Evolutionary conservation across 2,888 invertebrate species (phyloP), one percentile per base, ranked within the genome.

Genomic region (Seira sanloemensis): DNA sequence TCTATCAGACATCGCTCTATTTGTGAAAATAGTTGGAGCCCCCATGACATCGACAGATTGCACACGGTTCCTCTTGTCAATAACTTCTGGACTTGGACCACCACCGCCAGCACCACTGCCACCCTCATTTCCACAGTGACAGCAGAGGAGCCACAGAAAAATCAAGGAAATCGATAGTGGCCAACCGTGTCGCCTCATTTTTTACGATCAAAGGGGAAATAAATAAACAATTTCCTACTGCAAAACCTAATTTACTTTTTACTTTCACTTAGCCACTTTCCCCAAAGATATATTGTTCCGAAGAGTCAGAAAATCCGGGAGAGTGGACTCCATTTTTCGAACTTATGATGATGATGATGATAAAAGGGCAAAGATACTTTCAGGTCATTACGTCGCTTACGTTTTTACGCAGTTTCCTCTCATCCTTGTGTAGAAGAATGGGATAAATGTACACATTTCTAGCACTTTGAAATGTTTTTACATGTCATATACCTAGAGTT

Each of bases 81-180:
- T 25, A 27, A 71, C 71, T 50, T 25, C 16, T 37, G n/a, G 71
- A 62, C 23, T 46, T 18, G 21, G 50, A 16, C 54, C 50, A 50
- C 69, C 69, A 26, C 37, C 54, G 24, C 62, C 72, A 67, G 37
- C 73, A 68, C n/a, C n/a, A 25, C 71, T 68, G 27, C 58, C 71
- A 78, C 62, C 81, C 65, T 73, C 84, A 81, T 75, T 78, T 37
- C 86, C 84, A 78, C 78, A 66, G 25, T 77, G 76, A 72, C 86
- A 86, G 37, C 86, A 86, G 37, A 84, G 26, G 9, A 78, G 80
- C 81, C 80, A 75, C 58, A 86, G 50, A 1, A 85, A 26, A n/a
- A 77, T 37, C n/a, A 86, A 50, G 69, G 80, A 80, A 73, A 84
- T 84, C 84, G 84, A 84, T 78, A 84, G 27, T 67, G 79, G 65